These are phyloP conservation scores for Hetaerina titia DNA, from an alignment of 2,888 invertebrate species.

Conservation along the genomic window DNA sequence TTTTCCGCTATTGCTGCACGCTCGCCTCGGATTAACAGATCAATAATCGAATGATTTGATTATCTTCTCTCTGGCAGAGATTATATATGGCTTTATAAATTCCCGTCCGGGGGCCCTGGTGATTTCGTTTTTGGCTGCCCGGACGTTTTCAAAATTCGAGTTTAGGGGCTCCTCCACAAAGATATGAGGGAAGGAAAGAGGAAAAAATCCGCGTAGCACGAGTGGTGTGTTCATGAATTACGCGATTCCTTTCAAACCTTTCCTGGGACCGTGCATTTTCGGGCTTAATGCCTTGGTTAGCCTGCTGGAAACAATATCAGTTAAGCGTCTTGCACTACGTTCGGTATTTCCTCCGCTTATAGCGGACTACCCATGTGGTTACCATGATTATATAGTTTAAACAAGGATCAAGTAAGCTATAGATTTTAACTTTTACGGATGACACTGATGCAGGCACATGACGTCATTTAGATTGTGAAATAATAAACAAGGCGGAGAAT, in stretches of 20 bases:
- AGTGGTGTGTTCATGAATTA: not conserved
- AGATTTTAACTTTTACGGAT: too few relatives aligned
- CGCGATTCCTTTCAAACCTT: not conserved
- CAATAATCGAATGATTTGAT: slow-evolving; percentile 41
- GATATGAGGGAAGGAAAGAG: not conserved
- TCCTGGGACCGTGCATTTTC: too few relatives aligned
- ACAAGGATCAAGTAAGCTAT: too few relatives aligned
- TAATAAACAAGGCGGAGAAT: too few relatives aligned
- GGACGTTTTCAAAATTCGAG: not conserved
- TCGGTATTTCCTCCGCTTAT: too few relatives aligned
- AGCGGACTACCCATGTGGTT: too few relatives aligned
- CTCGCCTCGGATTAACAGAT: slow-evolving; percentile 40
- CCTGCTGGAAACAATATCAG: too few relatives aligned
- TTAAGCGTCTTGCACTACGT: too few relatives aligned
- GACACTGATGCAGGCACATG: too few relatives aligned
- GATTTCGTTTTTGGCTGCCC: not conserved
- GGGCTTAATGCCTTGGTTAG: too few relatives aligned
- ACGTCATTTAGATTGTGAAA: too few relatives aligned
- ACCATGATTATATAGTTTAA: too few relatives aligned
- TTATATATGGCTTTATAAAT: slow-evolving; percentile 18
- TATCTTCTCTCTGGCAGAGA: slow-evolving; percentile 34
- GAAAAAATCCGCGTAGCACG: not conserved
- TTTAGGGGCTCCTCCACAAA: not conserved
- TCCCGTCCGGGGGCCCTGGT: not conserved
- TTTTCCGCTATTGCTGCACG: not conserved